These are phyloP conservation scores for Brachionus rubens DNA, from an alignment of 1,140 invertebrate species.

Conservation along the genomic window DNA sequence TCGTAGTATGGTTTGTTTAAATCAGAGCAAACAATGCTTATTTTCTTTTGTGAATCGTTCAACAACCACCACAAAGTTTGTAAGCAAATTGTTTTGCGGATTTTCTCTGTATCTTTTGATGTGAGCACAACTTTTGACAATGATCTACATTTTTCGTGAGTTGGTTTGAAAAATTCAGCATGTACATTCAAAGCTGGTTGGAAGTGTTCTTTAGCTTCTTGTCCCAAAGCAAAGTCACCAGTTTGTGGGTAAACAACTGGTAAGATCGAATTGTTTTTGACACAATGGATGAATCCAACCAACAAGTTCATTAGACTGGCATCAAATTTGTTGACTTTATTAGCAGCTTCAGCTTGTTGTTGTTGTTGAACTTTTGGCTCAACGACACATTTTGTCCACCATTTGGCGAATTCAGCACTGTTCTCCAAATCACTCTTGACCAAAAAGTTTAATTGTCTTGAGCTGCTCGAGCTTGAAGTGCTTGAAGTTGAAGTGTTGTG, in stretches of 20 bases:
- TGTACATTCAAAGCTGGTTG: conserved; percentile 29
- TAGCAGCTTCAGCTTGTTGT: conserved; percentile 8
- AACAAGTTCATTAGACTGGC: neutral
- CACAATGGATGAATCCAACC: conserved; percentile 31
- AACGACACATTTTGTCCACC: conserved; percentile 13
- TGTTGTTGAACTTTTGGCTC: conserved; percentile 34
- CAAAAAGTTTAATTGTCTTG: conserved; percentile 19
- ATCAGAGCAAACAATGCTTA: conserved; percentile 43
- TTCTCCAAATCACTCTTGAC: conserved; percentile 34
- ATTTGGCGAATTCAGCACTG: conserved; percentile 35
- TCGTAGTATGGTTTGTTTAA: conserved; percentile 43
- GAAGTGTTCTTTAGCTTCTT: conserved; percentile 35
- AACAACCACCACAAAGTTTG: conserved; percentile 41
- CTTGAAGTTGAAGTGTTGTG: conserved; percentile 32
- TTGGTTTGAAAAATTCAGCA: conserved; percentile 30
- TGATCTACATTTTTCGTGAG: conserved; percentile 28
- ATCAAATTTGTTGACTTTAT: conserved; percentile 40
- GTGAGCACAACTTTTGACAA: neutral
- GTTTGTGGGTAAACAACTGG: conserved; percentile 19
- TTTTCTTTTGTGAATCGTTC: conserved; percentile 43
- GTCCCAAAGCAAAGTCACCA: conserved; percentile 9
- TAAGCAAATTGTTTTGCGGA: conserved; percentile 31
- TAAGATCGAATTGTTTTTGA: conserved; percentile 25
- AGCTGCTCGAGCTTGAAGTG: conserved; percentile 3
- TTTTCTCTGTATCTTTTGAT: conserved; percentile 21